Conservation (phyloP, 2,113 vertebrate genomes). For the Ceyx margarethae region DNA sequence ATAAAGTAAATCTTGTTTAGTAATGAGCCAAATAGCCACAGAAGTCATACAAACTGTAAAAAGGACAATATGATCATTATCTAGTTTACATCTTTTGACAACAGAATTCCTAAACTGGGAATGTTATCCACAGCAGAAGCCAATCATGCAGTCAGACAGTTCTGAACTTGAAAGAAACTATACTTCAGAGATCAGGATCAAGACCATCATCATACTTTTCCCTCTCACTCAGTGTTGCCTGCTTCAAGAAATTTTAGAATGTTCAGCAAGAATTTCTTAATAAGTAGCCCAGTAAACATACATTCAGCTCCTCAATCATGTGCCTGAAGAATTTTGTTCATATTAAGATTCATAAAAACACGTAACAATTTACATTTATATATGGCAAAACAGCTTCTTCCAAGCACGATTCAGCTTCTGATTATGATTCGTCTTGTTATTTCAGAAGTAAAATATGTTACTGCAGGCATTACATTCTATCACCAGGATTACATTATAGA, state of each 20-base stretch:
- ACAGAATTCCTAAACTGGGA: neutral
- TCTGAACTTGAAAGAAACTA: neutral
- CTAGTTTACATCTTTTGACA: neutral
- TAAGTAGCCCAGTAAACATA: neutral
- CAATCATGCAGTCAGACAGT: neutral
- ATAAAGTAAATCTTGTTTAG: neutral
- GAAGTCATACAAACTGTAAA: neutral
- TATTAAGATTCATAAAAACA: neutral
- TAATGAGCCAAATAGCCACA: neutral
- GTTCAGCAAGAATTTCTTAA: neutral
- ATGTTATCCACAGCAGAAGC: neutral
- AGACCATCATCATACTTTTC: neutral
- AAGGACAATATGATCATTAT: neutral
- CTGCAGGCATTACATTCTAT: neutral
- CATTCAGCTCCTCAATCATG: neutral
- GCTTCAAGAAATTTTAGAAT: neutral
- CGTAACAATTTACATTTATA: neutral
- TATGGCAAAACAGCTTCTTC: neutral
- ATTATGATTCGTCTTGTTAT: neutral
- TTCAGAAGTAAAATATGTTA: neutral
- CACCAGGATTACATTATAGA: neutral
- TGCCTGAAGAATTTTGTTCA: neutral
- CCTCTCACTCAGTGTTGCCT: neutral
- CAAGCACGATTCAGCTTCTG: neutral
- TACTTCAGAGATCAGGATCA: neutral